Conservation (phyloP, 2,797 vertebrate species). For the Hydrophis major region DNA sequence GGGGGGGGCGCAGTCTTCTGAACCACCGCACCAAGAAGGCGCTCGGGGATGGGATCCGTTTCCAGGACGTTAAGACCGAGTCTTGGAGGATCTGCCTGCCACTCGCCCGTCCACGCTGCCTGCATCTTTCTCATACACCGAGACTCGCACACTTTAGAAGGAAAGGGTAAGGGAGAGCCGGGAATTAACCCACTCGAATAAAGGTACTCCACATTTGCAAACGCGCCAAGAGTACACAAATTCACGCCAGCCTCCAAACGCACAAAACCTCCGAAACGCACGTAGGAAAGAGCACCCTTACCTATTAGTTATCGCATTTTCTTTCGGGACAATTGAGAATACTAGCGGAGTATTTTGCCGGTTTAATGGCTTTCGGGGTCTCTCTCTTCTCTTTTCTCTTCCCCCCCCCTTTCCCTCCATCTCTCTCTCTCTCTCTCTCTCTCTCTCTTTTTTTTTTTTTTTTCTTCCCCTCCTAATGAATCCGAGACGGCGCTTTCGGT, state of each 20-base stretch:
- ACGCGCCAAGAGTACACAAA: not conserved
- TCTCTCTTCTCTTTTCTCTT: accelerated
- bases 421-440: not conserved
- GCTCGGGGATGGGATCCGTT: not conserved
- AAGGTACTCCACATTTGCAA: not conserved
- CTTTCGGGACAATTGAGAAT: not conserved
- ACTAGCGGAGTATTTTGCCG: not conserved
- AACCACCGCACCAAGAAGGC: not conserved
- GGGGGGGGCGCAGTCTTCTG: not conserved
- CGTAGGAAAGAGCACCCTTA: not conserved
- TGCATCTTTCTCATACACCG: not conserved
- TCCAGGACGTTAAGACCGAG: not conserved
- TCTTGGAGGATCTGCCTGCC: too few relatives aligned
- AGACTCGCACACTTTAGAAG: too few relatives aligned
- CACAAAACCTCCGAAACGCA: not conserved
- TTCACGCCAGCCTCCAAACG: not conserved
- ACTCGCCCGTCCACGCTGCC: not conserved
- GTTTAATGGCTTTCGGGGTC: not conserved
- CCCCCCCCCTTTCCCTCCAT: not conserved
- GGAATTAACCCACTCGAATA: not conserved
- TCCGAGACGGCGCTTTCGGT: not conserved
- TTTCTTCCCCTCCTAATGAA: not conserved
- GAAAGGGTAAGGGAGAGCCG: not conserved
- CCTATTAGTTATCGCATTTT: not conserved
- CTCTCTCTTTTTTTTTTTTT: too few relatives aligned